phyloP scores from a whole-genome alignment of 2,888 invertebrate genomes.

The Ochropacha duplaris region DNA sequence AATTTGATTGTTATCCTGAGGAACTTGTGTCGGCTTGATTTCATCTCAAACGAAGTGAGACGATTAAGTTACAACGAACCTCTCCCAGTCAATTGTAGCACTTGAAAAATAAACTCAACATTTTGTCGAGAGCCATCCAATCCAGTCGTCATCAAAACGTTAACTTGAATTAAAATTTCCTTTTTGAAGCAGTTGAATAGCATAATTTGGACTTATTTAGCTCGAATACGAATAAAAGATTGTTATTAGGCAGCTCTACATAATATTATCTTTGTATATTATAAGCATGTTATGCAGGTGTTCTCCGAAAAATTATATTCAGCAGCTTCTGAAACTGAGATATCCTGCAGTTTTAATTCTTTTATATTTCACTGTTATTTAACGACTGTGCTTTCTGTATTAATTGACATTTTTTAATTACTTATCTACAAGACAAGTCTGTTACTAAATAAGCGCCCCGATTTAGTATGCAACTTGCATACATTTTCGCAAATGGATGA shows the following conservation, averaged over 20 bases:
- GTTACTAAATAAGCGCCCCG: background rate
- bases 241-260: background rate
- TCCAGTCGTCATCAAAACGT: conserved; percentile 43
- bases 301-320: background rate
- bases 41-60: conserved; percentile 49
- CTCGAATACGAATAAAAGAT: background rate
- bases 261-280: background rate
- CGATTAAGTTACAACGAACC: conserved; percentile 37
- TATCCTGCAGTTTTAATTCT: background rate
- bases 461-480: background rate
- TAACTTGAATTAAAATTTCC: conserved; percentile 47
- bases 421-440: background rate
- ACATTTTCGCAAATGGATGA: background rate
- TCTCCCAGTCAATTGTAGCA: conserved; percentile 33
- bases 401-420: conserved; percentile 1
- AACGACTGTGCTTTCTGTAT: background rate
- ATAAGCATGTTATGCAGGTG: background rate
- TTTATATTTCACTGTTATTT: background rate
- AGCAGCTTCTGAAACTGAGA: background rate
- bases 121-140: conserved; percentile 47
- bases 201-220: background rate
- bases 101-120: conserved; percentile 55
- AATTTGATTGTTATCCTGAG: conserved; percentile 33
- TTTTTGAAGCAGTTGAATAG: conserved; percentile 6
- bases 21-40: conserved; percentile 43